phyloP scores from a whole-genome alignment of 2,113 vertebrate genomes.

The Phylloscopus whistleri region DNA sequence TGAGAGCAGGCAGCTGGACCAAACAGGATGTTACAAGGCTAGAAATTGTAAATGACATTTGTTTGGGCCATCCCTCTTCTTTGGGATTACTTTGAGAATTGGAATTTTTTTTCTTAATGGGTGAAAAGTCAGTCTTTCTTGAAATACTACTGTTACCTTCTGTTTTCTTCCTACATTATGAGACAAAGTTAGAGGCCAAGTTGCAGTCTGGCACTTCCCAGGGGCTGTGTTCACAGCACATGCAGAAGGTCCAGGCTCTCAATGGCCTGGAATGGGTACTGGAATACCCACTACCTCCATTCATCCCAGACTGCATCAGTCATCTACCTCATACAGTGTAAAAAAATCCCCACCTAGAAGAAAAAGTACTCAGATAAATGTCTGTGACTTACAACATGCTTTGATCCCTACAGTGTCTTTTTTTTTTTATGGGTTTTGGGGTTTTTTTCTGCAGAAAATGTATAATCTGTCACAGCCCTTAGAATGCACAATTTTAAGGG shows the following conservation, averaged over 20 bases:
- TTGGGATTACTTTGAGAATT: not conserved
- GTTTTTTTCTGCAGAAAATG: not conserved
- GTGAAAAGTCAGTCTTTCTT: not conserved
- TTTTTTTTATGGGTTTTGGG: not conserved
- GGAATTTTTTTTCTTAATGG: not conserved
- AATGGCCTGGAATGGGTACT: no score
- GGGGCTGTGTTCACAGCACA: not conserved
- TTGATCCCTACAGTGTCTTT: not conserved
- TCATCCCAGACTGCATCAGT: not conserved
- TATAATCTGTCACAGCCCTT: not conserved
- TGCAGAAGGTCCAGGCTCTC: not conserved
- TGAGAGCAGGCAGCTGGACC: not conserved
- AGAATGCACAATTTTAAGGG: not conserved
- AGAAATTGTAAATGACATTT: not conserved
- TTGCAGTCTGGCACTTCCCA: not conserved
- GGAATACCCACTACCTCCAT: no score
- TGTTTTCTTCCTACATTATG: not conserved
- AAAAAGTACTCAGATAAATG: not conserved
- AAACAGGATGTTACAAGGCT: not conserved
- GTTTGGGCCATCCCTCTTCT: not conserved
- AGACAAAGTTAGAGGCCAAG: not conserved
- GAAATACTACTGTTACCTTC: not conserved
- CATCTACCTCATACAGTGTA: not conserved
- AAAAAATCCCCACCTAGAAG: not conserved
- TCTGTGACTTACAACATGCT: not conserved